Evolutionary conservation across 1,140 invertebrate species (phyloP).

Genomic region (Nasonia giraulti): DNA sequence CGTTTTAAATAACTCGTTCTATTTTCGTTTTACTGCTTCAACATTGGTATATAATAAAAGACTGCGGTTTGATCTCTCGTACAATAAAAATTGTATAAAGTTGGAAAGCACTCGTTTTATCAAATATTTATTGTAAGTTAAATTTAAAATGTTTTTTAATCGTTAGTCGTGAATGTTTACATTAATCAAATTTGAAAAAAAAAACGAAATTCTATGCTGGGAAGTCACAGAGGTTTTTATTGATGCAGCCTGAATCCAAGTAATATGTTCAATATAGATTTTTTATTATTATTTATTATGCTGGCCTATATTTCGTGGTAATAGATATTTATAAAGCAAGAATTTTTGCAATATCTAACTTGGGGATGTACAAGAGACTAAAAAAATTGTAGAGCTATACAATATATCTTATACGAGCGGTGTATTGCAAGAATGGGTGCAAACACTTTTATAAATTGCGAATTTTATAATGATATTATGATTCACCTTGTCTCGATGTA

Average conservation of each 20-base stretch:
- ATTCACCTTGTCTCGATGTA: constrained; percentile 2
- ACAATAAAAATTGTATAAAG: constrained; percentile 26
- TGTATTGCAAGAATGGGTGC: constrained; percentile 1
- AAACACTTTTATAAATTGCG: constrained; percentile 28
- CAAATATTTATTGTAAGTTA: neutral
- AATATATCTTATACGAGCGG: neutral
- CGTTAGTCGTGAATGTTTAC: neutral
- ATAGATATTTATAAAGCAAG: neutral
- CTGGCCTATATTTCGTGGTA: constrained; percentile 33
- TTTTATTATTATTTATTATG: constrained; percentile 39
- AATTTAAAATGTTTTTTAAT: neutral
- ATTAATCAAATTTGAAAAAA: neutral
- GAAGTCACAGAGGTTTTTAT: constrained; percentile 31
- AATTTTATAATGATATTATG: constrained; percentile 24
- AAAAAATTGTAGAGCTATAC: constrained; percentile 7
- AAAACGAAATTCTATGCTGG: neutral
- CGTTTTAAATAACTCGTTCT: neutral
- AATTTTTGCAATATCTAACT: constrained; percentile 10
- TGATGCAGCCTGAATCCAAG: constrained; percentile 3
- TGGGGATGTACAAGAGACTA: constrained; percentile 1
- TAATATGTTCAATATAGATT: constrained; percentile 35
- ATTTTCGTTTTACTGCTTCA: neutral
- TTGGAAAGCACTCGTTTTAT: neutral
- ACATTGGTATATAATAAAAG: neutral
- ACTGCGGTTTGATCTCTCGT: constrained; percentile 24